Conservation (phyloP, 2,113 vertebrate species). For the Hemibagrus wyckioides region DNA sequence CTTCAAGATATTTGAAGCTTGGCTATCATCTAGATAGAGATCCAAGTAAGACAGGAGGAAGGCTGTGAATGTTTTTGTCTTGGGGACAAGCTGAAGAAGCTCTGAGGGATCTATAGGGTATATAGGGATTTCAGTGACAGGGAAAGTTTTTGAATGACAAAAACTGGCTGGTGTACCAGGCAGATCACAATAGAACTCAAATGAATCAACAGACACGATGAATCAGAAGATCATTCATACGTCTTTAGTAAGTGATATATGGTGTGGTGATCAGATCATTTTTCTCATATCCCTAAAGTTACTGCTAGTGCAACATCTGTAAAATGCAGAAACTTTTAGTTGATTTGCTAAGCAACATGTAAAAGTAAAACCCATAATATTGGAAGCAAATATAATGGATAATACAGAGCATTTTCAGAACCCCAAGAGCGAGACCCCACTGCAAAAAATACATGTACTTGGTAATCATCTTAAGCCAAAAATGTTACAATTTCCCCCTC, state of each 20-base stretch:
- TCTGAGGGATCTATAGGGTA: not conserved
- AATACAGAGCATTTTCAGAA: conserved; percentile 22
- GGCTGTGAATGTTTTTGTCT: not conserved
- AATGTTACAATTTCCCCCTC: conserved; percentile 20
- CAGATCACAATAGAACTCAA: not conserved
- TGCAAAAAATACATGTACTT: conserved; percentile 49
- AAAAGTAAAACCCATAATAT: conserved; percentile 24
- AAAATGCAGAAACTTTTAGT: not conserved
- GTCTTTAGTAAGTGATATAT: not conserved
- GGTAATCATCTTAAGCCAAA: conserved; percentile 13
- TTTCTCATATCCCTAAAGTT: not conserved
- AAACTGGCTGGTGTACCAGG: not conserved
- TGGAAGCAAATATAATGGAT: conserved; percentile 22
- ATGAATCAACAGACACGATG: not conserved
- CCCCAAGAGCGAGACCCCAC: conserved; percentile 45
- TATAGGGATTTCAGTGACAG: too few species aligned
- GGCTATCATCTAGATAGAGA: not conserved
- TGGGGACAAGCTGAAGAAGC: not conserved
- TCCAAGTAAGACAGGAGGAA: not conserved
- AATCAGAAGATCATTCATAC: not conserved
- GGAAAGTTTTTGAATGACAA: not conserved
- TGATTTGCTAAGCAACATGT: not conserved
- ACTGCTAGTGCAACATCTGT: not conserved
- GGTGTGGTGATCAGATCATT: not conserved
- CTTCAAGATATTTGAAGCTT: not conserved